Evolutionary conservation across 37 sponge, comb jelly and placozoan species (phyloP).

Genomic region (Cliona cf. orientalis): DNA sequence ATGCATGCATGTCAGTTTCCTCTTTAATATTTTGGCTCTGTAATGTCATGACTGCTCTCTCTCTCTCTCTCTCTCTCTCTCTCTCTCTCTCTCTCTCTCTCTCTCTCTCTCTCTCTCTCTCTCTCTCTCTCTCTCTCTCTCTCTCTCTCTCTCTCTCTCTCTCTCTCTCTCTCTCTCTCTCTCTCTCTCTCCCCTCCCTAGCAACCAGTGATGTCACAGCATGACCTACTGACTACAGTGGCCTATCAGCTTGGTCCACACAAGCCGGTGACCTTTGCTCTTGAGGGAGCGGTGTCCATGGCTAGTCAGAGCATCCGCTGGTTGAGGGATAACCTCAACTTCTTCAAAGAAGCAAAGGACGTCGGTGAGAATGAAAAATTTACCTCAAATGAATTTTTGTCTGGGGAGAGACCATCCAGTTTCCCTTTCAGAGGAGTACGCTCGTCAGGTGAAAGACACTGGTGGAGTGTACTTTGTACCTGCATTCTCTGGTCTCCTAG

Average conservation of each 20-base stretch:
- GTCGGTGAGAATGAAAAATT: too few species aligned
- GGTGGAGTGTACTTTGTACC: constrained; percentile 98
- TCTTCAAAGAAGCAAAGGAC: constrained; percentile 70
- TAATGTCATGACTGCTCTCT: constrained; percentile 10
- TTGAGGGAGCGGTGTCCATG: constrained; percentile 96
- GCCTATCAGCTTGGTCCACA: constrained; percentile 87
- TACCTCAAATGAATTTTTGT: too few species aligned
- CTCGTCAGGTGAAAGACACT: constrained; percentile 66
- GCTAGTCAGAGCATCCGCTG: constrained; percentile 94
- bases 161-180: neutral
- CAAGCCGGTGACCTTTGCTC: constrained; percentile 69
- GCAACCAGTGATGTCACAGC: constrained; percentile 62
- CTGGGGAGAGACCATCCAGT: too few species aligned
- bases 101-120: neutral
- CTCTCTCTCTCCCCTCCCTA: neutral
- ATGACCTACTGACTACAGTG: constrained; percentile 96
- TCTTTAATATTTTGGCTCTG: too few species aligned
- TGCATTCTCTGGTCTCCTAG: constrained; percentile 97
- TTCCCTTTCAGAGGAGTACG: constrained; percentile 64
- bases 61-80: neutral
- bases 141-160: neutral
- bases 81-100: too few species aligned
- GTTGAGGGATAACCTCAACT: constrained; percentile 82
- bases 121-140: constrained; percentile 7
- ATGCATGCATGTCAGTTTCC: too few species aligned